Evolutionary conservation across 2,888 invertebrate species (phyloP).

Genomic region (Acrocera orbiculus): DNA sequence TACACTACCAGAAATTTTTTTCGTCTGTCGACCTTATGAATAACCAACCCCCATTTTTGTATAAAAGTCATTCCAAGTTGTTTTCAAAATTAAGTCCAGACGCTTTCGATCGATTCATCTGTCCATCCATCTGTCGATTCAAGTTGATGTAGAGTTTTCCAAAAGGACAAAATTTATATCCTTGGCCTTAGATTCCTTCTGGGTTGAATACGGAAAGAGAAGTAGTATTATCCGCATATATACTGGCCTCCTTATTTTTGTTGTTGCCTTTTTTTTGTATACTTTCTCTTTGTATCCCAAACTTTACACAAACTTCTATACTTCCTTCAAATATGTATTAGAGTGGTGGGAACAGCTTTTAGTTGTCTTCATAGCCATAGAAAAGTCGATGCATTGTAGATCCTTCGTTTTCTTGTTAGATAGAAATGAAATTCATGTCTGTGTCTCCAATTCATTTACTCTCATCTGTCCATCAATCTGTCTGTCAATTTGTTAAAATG

Average conservation of each 20-base stretch:
- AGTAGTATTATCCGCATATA: too few relatives aligned
- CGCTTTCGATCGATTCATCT: constrained; percentile 10
- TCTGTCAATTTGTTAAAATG: constrained; percentile 29
- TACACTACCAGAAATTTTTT: background rate
- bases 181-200: background rate
- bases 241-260: too few relatives aligned
- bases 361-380: too few relatives aligned
- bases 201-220: too few relatives aligned
- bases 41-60: background rate
- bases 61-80: constrained; percentile 6
- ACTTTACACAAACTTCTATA: too few relatives aligned
- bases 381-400: too few relatives aligned
- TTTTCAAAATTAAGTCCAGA: constrained; percentile 9
- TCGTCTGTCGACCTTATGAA: background rate
- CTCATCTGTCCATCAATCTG: constrained; percentile 32
- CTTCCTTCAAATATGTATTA: too few relatives aligned
- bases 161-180: constrained; percentile 10
- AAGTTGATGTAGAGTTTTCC: constrained; percentile 10
- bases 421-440: too few relatives aligned
- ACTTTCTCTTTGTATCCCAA: too few relatives aligned
- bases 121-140: constrained; percentile 9
- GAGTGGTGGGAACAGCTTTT: too few relatives aligned
- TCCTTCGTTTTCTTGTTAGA: too few relatives aligned
- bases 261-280: too few relatives aligned
- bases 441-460: constrained; percentile 18